phyloP scores from a whole-genome alignment of 2,888 invertebrate species.

The Allolobophora icterica region DNA sequence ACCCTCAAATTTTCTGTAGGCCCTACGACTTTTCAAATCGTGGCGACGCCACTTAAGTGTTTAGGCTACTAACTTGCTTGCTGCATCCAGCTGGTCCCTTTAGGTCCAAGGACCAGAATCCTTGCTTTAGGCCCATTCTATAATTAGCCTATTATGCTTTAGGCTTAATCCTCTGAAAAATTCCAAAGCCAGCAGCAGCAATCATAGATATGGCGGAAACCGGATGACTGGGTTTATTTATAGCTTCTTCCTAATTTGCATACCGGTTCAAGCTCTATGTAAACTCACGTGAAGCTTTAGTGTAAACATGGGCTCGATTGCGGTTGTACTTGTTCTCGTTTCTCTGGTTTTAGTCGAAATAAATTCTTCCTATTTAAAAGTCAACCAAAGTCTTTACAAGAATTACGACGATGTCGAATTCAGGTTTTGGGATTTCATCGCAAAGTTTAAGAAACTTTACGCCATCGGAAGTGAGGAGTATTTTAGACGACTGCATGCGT shows the following conservation, averaged over 20 bases:
- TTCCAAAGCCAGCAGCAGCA: no score
- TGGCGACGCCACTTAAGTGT: no score
- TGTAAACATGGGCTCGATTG: not conserved
- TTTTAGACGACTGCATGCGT: conserved; percentile 24
- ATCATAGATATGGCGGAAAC: no score
- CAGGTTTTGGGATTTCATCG: conserved; percentile 28
- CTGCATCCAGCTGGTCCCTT: no score
- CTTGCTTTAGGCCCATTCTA: no score
- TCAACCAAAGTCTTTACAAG: not conserved
- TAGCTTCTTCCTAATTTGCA: not conserved
- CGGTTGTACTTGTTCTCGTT: not conserved
- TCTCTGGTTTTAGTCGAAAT: not conserved
- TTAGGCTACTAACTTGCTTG: no score
- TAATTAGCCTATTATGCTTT: no score
- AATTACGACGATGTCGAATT: not conserved
- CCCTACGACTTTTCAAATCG: no score
- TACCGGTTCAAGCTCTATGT: no score
- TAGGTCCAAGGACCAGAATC: no score
- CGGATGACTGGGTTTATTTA: not conserved
- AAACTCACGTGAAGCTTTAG: not conserved
- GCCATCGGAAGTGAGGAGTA: conserved; percentile 26
- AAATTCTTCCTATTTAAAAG: not conserved
- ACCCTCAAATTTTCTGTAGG: no score
- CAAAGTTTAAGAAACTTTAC: conserved; percentile 31
- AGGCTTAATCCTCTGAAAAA: no score